Conservation (phyloP, 2,888 invertebrate species). For the Gibbula magus region DNA sequence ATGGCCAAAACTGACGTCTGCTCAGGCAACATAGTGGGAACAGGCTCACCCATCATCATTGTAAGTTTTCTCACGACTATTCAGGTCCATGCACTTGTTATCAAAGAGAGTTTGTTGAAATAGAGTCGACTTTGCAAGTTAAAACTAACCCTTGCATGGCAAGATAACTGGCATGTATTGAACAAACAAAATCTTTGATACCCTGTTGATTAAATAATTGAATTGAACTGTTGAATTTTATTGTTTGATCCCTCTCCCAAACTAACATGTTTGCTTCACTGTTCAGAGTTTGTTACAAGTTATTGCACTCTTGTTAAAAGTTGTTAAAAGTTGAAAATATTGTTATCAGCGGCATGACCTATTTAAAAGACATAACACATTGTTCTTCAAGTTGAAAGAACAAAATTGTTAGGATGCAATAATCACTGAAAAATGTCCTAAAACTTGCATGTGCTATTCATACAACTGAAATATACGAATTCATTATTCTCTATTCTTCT, state of each 20-base stretch:
- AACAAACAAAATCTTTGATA: background rate
- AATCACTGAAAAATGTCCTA: too few relatives aligned
- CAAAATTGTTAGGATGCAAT: too few relatives aligned
- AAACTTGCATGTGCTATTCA: too few relatives aligned
- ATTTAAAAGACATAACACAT: too few relatives aligned
- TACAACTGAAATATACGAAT: too few relatives aligned
- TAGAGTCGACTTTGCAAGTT: background rate
- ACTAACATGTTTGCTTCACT: conserved; percentile 7
- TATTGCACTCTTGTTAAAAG: background rate
- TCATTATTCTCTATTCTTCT: too few relatives aligned
- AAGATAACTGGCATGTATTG: background rate
- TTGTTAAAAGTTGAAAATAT: background rate
- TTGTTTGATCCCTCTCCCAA: background rate
- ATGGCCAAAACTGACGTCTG: conserved; percentile 3
- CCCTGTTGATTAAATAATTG: background rate
- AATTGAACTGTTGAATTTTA: background rate
- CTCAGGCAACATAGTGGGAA: conserved; percentile 7
- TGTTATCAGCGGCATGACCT: too few relatives aligned
- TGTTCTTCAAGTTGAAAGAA: too few relatives aligned
- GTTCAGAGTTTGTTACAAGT: background rate
- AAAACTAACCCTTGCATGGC: conserved; percentile 5
- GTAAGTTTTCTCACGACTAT: conserved; percentile 26
- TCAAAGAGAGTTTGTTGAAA: background rate
- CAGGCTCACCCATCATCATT: conserved; percentile 2
- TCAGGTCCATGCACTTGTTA: conserved; percentile 20